Evolutionary conservation across 92 coral and sea anemone genomes (phyloP), one percentile per base, ranked within the genome.

Genomic region (Isaurus tuberculatus): DNA sequence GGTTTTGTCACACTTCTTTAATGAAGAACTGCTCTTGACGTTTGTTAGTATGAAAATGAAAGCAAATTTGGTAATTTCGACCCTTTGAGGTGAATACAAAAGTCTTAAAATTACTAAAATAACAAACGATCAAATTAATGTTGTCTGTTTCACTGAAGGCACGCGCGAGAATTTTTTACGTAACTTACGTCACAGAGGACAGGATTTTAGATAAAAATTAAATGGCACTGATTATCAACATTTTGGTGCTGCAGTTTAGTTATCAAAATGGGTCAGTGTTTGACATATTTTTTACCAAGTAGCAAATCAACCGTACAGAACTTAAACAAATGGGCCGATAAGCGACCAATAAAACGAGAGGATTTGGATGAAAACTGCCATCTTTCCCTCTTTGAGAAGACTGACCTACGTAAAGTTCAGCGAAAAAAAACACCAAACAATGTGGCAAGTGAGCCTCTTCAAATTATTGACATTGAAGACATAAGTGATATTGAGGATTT

Each of bases 251-350:
- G 46, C 46, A 40, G 7, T 40, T 3, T 8, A n/a, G 53, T 19
- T 2, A 20, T 19, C 53, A 36, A 20, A 55, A 75, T 75, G 81
- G 81, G 81, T n/a, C 81, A 75, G 67, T 75, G 81, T 25, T 9
- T 75, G 23, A 55, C 68, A 14, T 75, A 75, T 57, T 57, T 75
- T 33, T 53, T 75, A 30, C 68, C 81, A 3, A 20, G 31, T 33
- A 22, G 37, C 1, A 49, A 75, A 34, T 53, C 81, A 28, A 57
- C 22, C 23, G 67, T 55, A 22, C 81, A 75, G 11, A 36, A 36
- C 6, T 75, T 33, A 20, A 53, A 55, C 20, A 27, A 55, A 0
- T 8, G 67, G 19, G 68, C 13, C 13, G 65, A 74, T 20, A 40
- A 74, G 65, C 80, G 44, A 31, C 66, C 80, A 8, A 11, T 16